Base-by-base conservation (phyloP, 1,140 invertebrate species). In the Schlechtendalia chinensis region DNA sequence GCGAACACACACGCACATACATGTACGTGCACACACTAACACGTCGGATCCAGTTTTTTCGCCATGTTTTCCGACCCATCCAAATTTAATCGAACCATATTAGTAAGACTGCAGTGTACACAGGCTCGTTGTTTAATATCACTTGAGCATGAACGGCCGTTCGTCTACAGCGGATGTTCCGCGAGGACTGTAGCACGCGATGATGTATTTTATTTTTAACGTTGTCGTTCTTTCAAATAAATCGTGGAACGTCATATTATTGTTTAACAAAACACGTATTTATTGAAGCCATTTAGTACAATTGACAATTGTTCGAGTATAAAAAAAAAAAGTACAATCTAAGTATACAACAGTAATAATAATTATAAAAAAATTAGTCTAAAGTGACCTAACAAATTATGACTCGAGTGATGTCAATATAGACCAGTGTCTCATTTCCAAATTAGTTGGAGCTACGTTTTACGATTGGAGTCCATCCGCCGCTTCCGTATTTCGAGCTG, bases 251-350 rank as follows among this genome's bases (percentile, higher is more conserved):
- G 24, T n/a, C n/a, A n/a, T n/a, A n/a, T n/a, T 29, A 29, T 54
- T 72, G 24, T 72, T 54, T n/a, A 72, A 59, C 32, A 77, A 77
- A 77, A 79, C 8, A 79, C 47, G 8, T 39, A 39, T 79, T 79
- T 72, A 72, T 72, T 72, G 24, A 1, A 54, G 14, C 10, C 29
- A 19, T 63, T 24, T 12, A 50, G 39, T 77, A 77, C 56, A 61
- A 77, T 61, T 47, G 50, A 63, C 24, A 79, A 22, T 22, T 61
- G 4, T 79, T 72, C 17, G 61, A 19, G 54, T 79, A 79, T 47
- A 79, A 69, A 79, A 63, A 77, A 79, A 47, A 79, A 63, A 77
- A 69, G 1, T 54, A 32, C 27, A 72, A 54, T 54, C 47, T 54
- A 72, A 54, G 69, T 39, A 72, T 72, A 72, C 27, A 72, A 29